Evolutionary conservation across 1,140 invertebrate species (phyloP).

Genomic region (Apis florea): DNA sequence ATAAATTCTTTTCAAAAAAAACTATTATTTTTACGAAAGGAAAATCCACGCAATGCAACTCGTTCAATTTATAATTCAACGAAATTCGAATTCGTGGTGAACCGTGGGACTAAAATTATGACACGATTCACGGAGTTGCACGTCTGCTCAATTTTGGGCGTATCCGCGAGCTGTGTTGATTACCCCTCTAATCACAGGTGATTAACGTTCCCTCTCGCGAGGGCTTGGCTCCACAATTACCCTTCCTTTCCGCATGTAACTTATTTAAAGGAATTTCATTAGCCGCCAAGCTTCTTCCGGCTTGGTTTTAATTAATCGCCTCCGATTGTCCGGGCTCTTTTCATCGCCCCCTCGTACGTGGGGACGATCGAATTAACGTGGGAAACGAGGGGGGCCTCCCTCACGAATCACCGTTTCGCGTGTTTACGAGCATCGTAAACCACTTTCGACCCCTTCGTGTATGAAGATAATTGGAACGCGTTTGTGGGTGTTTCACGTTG

Average conservation of each 20-base stretch:
- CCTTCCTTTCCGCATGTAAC: slow-evolving; percentile 33
- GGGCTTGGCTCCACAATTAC: slow-evolving; percentile 30
- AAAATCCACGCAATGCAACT: neutral
- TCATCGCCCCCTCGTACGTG: neutral
- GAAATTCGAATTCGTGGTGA: slow-evolving; percentile 51
- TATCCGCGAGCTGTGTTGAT: slow-evolving; percentile 39
- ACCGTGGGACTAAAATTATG: slow-evolving; percentile 12
- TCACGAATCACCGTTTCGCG: neutral
- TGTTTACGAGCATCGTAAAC: slow-evolving; percentile 1
- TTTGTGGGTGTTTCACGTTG: slow-evolving; percentile 12
- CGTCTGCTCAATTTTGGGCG: slow-evolving; percentile 46
- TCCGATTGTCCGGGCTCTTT: slow-evolving; percentile 16
- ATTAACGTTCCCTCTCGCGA: slow-evolving; percentile 45
- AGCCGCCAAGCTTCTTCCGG: slow-evolving; percentile 28
- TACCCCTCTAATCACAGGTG: slow-evolving; percentile 45
- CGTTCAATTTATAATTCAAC: slow-evolving; percentile 38
- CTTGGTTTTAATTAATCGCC: slow-evolving; percentile 41
- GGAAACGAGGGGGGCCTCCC: neutral
- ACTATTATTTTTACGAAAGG: no score
- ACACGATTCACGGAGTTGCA: neutral
- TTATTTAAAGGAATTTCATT: slow-evolving; percentile 38
- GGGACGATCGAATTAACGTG: slow-evolving; percentile 20
- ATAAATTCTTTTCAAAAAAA: no score
- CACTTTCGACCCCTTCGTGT: neutral
- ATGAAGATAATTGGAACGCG: neutral